These are phyloP conservation scores for Lepidurus packardi DNA, from an alignment of 1,140 invertebrate genomes.

Conservation along the genomic window DNA sequence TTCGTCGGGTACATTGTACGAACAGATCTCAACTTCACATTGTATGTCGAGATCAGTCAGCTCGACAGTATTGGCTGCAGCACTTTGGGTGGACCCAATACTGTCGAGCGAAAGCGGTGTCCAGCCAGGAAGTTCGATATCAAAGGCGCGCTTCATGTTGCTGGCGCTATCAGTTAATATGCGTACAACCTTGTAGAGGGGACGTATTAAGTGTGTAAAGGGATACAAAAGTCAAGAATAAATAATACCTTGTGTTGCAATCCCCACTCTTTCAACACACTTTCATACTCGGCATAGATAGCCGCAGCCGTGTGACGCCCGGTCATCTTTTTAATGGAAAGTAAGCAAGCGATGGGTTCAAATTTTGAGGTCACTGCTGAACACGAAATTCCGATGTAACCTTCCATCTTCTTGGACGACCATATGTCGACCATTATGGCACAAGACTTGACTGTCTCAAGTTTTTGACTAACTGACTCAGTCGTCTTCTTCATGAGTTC, in stretches of 20 bases:
- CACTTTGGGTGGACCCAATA: not conserved
- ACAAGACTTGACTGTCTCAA: not conserved
- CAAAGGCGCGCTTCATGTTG: slow-evolving; percentile 24
- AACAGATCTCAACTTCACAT: not conserved
- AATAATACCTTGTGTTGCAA: not conserved
- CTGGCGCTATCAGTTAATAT: not conserved
- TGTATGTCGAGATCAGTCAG: not conserved
- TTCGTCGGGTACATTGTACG: not conserved
- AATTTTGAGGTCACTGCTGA: slow-evolving; percentile 3
- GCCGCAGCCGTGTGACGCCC: not conserved
- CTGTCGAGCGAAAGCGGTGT: not conserved
- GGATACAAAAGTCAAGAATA: not conserved
- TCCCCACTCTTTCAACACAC: not conserved
- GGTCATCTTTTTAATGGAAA: not conserved
- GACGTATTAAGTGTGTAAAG: not conserved
- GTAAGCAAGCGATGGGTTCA: not conserved
- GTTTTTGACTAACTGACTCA: not conserved
- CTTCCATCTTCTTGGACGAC: not conserved
- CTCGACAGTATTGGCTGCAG: not conserved
- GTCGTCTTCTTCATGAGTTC: not conserved
- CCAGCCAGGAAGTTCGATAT: not conserved
- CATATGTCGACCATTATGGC: slow-evolving; percentile 18
- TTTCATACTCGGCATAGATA: not conserved
- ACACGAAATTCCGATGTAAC: not conserved
- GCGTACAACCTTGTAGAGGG: not conserved